phyloP scores from a whole-genome alignment of 2,888 invertebrate genomes.

The Aphidoletes aphidimyza region DNA sequence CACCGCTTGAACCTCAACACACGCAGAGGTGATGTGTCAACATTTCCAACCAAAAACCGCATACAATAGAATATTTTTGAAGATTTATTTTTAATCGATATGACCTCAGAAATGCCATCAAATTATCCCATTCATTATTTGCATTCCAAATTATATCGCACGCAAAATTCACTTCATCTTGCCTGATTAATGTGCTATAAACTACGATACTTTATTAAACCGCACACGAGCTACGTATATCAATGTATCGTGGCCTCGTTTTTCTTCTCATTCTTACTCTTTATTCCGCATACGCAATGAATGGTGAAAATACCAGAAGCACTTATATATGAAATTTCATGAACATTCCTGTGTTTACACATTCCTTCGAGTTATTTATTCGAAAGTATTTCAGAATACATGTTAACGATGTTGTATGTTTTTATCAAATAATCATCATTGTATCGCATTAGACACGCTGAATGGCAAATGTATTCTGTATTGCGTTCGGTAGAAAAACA shows the following conservation, averaged over 20 bases:
- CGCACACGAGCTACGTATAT: not conserved
- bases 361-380: not conserved
- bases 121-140: slow-evolving; percentile 17
- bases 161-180: not conserved
- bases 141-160: not conserved
- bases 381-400: slow-evolving; percentile 6
- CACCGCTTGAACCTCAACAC: not conserved
- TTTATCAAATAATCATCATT: slow-evolving; percentile 33
- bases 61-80: not conserved
- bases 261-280: not conserved
- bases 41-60: not conserved
- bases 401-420: slow-evolving; percentile 18
- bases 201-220: not conserved
- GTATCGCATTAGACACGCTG: not conserved
- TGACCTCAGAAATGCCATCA: slow-evolving; percentile 25
- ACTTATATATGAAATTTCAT: slow-evolving; percentile 36
- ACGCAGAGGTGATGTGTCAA: not conserved
- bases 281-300: not conserved
- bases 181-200: slow-evolving; percentile 27
- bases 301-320: not conserved
- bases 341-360: not conserved
- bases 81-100: slow-evolving; percentile 35
- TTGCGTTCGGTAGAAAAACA: not conserved
- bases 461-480: not conserved
- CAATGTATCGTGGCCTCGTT: too few species aligned